A percentile compares a stretch with the other conserved stretches of the same genome.
These are phyloP conservation scores for Rissa tridactyla DNA, from an alignment of 2,113 vertebrate genomes.

Conservation along the genomic window DNA sequence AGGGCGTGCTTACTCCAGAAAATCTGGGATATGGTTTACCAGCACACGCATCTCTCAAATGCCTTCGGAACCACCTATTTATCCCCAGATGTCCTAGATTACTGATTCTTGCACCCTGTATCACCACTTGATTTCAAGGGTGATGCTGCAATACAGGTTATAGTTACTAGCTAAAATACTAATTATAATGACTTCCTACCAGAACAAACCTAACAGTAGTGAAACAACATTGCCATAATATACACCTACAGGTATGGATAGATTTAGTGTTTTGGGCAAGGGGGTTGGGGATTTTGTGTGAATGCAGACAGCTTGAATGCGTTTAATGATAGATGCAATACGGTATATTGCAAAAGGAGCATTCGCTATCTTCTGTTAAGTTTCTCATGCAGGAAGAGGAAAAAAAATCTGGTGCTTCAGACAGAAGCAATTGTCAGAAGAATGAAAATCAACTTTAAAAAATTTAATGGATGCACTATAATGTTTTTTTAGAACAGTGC, in stretches of 20 bases:
- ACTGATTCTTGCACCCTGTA: neutral
- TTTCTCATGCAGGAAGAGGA: neutral
- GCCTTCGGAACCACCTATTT: neutral
- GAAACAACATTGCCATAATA: neutral
- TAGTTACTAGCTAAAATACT: neutral
- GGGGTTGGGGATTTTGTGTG: neutral
- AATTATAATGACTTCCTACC: neutral
- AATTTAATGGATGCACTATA: slow-evolving; percentile 7
- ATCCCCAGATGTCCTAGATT: neutral
- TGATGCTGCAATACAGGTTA: neutral
- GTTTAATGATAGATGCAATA: neutral
- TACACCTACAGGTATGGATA: neutral
- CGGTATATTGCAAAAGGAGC: neutral
- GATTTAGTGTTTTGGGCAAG: neutral
- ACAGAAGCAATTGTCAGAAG: slow-evolving; percentile 26
- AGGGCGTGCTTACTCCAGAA: neutral
- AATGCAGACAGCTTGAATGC: neutral
- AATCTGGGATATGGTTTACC: neutral
- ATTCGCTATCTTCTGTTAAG: neutral
- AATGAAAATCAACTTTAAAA: slow-evolving; percentile 42
- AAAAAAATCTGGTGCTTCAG: neutral
- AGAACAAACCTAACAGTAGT: neutral
- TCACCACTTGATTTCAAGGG: neutral
- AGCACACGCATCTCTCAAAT: neutral
- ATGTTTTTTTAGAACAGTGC: slow-evolving; percentile 24